These are phyloP conservation scores for Toxotes chatareus DNA, from an alignment of 2,113 vertebrate genomes.

Conservation along the genomic window DNA sequence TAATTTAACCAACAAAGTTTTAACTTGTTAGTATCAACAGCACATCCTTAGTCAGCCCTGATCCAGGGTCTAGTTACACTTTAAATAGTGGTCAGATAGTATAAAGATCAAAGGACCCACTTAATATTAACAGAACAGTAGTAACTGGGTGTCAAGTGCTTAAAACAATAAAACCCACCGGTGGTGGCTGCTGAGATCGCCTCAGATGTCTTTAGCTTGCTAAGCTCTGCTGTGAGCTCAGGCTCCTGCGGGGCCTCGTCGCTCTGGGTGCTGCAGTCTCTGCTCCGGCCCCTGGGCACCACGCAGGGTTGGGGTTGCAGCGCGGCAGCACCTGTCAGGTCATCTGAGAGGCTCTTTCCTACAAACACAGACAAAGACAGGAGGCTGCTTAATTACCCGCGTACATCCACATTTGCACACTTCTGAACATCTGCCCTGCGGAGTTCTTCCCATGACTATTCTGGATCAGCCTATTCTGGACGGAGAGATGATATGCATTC, in stretches of 20 bases:
- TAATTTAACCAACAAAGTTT: not conserved
- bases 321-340: conserved; percentile 71
- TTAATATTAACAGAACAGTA: conserved; percentile 8
- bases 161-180: conserved; percentile 72
- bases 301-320: conserved; percentile 53
- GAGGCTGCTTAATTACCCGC: conserved; percentile 64
- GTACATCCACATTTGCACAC: conserved; percentile 52
- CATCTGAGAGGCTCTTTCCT: conserved; percentile 85
- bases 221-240: conserved; percentile 33
- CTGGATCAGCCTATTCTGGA: conserved; percentile 79
- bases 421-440: conserved; percentile 67
- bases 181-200: conserved; percentile 21
- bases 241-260: conserved; percentile 69
- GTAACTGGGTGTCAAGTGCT: conserved; percentile 2
- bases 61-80: conserved; percentile 39
- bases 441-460: conserved; percentile 78
- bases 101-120: conserved; percentile 15
- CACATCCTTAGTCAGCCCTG: conserved; percentile 11
- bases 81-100: conserved; percentile 24
- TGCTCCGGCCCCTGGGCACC: conserved; percentile 80
- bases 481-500: conserved; percentile 78
- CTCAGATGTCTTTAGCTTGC: conserved; percentile 33
- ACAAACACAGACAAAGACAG: conserved; percentile 68
- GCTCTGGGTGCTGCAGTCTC: conserved; percentile 91
- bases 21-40: conserved; percentile 5